phyloP scores from a whole-genome alignment of 2,113 vertebrate genomes.

The Paradisaea rubra region DNA sequence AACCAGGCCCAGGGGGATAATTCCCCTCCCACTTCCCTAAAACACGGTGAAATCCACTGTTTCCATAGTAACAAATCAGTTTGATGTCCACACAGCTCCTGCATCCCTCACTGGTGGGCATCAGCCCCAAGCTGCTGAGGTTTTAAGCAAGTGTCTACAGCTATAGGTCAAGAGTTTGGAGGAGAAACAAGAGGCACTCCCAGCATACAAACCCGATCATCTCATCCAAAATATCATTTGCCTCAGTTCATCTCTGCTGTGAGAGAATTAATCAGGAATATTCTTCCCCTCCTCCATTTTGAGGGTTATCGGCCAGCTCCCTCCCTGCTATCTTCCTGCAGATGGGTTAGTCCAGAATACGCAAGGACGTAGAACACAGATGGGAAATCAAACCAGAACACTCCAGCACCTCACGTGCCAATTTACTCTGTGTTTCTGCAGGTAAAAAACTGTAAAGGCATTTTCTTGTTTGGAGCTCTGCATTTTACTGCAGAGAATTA shows the following conservation, averaged over 20 bases:
- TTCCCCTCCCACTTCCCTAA: slow-evolving; percentile 26
- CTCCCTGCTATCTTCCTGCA: background rate
- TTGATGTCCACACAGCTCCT: slow-evolving; percentile 24
- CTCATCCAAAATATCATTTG: background rate
- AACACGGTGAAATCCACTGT: slow-evolving; percentile 52
- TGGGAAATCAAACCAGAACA: background rate
- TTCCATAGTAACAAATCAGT: slow-evolving; percentile 69
- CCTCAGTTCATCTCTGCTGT: background rate
- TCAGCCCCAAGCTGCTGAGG: slow-evolving; percentile 3
- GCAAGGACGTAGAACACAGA: background rate
- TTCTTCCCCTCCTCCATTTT: slow-evolving; percentile 16
- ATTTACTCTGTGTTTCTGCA: background rate
- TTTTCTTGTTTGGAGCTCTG: background rate
- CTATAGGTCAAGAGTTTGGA: background rate
- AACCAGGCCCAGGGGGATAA: background rate
- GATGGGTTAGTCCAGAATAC: slow-evolving; percentile 6
- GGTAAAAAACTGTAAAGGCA: background rate
- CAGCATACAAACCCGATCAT: background rate
- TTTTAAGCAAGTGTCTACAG: background rate
- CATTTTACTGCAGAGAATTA: background rate
- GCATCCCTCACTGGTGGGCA: slow-evolving; percentile 18
- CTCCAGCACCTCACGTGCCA: background rate
- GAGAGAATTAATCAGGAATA: slow-evolving; percentile 27
- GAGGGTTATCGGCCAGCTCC: background rate
- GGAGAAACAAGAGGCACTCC: background rate